phyloP scores from a whole-genome alignment of 1,140 invertebrate species.

The Drosophila teissieri region DNA sequence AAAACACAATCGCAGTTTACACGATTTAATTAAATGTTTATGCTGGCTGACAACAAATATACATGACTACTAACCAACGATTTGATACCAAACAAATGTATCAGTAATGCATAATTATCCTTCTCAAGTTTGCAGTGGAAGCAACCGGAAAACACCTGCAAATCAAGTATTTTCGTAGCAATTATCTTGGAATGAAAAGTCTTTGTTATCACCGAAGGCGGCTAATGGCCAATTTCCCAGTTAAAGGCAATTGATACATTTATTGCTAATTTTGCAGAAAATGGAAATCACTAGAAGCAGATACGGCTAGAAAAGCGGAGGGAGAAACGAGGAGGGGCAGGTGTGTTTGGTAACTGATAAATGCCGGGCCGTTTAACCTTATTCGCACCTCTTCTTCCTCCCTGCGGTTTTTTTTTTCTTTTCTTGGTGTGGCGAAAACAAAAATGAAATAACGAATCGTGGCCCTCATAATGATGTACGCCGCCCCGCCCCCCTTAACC shows the following conservation, averaged over 20 bases:
- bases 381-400: constrained; percentile 16
- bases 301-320: not conserved
- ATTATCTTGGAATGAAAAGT: constrained; percentile 7
- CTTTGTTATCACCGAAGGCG: constrained; percentile 18
- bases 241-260: constrained; percentile 34
- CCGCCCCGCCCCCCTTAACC: constrained; percentile 3
- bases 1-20: not conserved
- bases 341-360: constrained; percentile 10
- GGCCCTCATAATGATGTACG: constrained; percentile 29
- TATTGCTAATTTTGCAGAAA: constrained; percentile 42
- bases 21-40: not conserved
- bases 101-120: too few relatives aligned
- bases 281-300: constrained; percentile 5
- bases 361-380: constrained; percentile 34
- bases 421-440: constrained; percentile 8
- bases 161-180: constrained; percentile 9
- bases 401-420: too few relatives aligned
- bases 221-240: constrained; percentile 27
- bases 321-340: not conserved
- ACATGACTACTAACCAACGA: too few relatives aligned
- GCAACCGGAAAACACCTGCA: constrained; percentile 1
- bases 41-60: too few relatives aligned
- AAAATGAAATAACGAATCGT: constrained; percentile 34
- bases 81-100: too few relatives aligned
- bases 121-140: not conserved